Evolutionary conservation across 2,888 invertebrate genomes (phyloP), one percentile per base, ranked within the genome.

Genomic region (Sinohyriopsis cumingii): DNA sequence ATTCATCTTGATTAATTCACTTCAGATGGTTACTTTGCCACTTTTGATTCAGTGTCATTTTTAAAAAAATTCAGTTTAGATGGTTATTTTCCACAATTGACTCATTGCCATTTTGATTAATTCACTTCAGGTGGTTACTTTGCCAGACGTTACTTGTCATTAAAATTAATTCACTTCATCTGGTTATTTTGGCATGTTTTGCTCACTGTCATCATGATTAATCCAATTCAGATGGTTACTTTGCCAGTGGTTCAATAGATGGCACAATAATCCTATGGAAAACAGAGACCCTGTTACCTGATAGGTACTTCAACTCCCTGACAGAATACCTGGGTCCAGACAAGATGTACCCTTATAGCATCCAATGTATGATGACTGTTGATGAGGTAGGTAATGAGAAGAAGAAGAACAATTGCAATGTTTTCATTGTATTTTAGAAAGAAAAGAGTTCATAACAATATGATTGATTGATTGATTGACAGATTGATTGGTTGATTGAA

Each of bases 191-290:
- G 24, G n/a, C 60, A n/a, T 67, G 3, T 67, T 25, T 12, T 63
- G 18, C 20, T 61, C 24, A 25, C 18, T 25, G 20, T 33, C 25
- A 60, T 25, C n/a, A 0, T n/a, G 28, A 19, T n/a, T 62, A 45
- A 20, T 65, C 55, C 63, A 6, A 69, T 73, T 15, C 69, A 86
- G 86, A 82, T 64, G 79, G 78, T 6, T 71, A 74, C 20, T 87
- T 87, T 84, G 87, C 85, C 22, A 86, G 86, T 80, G 88, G 87
- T 5, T 87, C 87, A 20, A 76, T 87, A 45, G 88, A 88, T 82
- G 88, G 88, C 19, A 84, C 84, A 9, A 84, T 88, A 22, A 78
- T 82, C 20, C 69, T 88, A 54, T 87, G 87, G 86, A 80, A 84
- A 25, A 75, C 84, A 15, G 83, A 86, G 55, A 84, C 75, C 45